phyloP scores from a whole-genome alignment of 1,140 invertebrate genomes.

The Varroa destructor region DNA sequence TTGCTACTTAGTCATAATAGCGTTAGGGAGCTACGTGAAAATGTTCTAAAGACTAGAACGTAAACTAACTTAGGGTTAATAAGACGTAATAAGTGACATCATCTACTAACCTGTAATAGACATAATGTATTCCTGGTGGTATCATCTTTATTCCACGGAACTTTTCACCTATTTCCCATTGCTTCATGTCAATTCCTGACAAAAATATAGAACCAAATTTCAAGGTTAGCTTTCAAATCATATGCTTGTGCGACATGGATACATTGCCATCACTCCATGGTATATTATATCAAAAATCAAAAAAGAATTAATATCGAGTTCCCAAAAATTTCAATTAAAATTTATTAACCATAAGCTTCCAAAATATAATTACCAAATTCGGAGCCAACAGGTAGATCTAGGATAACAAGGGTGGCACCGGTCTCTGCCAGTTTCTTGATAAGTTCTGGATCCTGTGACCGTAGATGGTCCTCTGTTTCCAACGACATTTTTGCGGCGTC shows the following conservation, averaged over 20 bases:
- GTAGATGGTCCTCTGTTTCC: background rate
- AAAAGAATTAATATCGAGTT: too few relatives aligned
- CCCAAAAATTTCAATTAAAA: too few relatives aligned
- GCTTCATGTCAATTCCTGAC: slow-evolving; percentile 93
- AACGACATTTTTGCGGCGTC: too few relatives aligned
- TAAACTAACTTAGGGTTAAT: too few relatives aligned
- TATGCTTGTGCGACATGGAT: too few relatives aligned
- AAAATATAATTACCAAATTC: slow-evolving; percentile 36
- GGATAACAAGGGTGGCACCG: slow-evolving; percentile 56
- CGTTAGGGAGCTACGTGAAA: too few relatives aligned
- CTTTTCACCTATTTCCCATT: slow-evolving; percentile 77
- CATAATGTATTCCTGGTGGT: slow-evolving; percentile 84
- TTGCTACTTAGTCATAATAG: too few relatives aligned
- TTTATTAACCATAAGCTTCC: too few relatives aligned
- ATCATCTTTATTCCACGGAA: slow-evolving; percentile 98
- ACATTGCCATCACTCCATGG: too few relatives aligned
- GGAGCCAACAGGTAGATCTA: slow-evolving; percentile 42
- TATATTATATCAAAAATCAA: too few relatives aligned
- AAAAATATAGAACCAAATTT: slow-evolving; percentile 47
- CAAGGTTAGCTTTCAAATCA: too few relatives aligned
- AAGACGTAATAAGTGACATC: background rate
- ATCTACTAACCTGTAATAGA: slow-evolving; percentile 59
- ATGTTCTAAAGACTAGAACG: too few relatives aligned
- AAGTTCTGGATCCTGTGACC: slow-evolving; percentile 50
- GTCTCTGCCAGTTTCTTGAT: slow-evolving; percentile 62